These are phyloP conservation scores for Isotomurus palustris DNA, from an alignment of 2,888 invertebrate genomes.

Conservation along the genomic window DNA sequence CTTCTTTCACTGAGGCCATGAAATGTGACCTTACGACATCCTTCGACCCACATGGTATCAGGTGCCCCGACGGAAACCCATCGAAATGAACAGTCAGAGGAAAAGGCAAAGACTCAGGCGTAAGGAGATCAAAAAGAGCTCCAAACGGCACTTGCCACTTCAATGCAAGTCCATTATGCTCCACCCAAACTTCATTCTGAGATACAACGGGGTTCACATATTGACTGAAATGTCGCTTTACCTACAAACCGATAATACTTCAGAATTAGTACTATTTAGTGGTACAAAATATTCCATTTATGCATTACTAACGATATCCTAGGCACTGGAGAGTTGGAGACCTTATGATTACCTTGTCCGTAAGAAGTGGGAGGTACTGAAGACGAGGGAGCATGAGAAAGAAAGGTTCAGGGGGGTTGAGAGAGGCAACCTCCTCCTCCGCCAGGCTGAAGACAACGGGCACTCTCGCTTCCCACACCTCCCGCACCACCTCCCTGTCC, in stretches of 20 bases:
- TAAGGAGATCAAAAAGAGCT: constrained; percentile 81
- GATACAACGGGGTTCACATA: constrained; percentile 75
- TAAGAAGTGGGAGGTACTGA: constrained; percentile 90
- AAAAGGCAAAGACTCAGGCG: constrained; percentile 81
- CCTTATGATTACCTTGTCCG: constrained; percentile 71
- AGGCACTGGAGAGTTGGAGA: background rate
- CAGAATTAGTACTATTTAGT: background rate
- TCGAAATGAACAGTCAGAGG: constrained; percentile 88
- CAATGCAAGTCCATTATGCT: constrained; percentile 82
- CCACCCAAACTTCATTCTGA: constrained; percentile 89
- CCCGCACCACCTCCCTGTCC: constrained; percentile 88
- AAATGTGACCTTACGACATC: constrained; percentile 91
- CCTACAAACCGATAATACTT: constrained; percentile 63
- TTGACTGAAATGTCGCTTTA: constrained; percentile 81
- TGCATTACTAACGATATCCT: background rate
- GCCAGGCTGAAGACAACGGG: constrained; percentile 89
- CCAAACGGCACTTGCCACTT: constrained; percentile 87
- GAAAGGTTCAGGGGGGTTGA: constrained; percentile 86
- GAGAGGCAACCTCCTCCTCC: constrained; percentile 79
- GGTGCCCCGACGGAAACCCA: constrained; percentile 82
- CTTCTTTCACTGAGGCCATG: constrained; percentile 91
- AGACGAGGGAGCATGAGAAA: constrained; percentile 89
- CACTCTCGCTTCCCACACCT: constrained; percentile 93
- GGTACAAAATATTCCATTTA: background rate
- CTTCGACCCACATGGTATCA: constrained; percentile 76